Evolutionary conservation across 2,888 invertebrate species (phyloP).

Genomic region (Chrysina gloriosa): DNA sequence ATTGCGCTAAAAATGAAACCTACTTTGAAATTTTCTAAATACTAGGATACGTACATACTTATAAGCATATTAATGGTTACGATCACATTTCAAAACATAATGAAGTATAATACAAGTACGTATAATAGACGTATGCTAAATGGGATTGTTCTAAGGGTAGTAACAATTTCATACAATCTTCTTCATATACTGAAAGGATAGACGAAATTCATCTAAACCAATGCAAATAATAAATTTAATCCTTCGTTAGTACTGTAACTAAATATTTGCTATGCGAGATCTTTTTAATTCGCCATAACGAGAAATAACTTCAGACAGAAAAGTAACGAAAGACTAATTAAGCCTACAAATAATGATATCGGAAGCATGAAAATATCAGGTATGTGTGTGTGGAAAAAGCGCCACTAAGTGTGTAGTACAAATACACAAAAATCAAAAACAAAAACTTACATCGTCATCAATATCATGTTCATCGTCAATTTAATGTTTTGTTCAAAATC

Average conservation of each 20-base stretch:
- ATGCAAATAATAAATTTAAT: conserved; percentile 24
- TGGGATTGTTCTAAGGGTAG: not conserved
- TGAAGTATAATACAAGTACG: not conserved
- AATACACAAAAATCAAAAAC: conserved; percentile 57
- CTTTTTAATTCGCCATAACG: not conserved
- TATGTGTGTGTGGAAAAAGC: conserved; percentile 42
- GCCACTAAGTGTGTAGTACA: conserved; percentile 56
- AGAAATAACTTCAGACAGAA: too few relatives aligned
- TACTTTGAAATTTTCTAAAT: conserved; percentile 4
- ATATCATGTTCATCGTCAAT: conserved; percentile 35
- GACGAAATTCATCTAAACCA: conserved; percentile 7
- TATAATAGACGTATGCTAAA: not conserved
- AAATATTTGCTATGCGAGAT: not conserved
- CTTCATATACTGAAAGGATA: not conserved
- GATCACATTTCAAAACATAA: not conserved
- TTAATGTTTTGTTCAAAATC: conserved; percentile 57
- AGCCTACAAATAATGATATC: conserved; percentile 23
- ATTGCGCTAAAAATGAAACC: conserved; percentile 1
- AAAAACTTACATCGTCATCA: conserved; percentile 59
- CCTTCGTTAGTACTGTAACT: conserved; percentile 7
- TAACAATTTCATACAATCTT: conserved; percentile 1
- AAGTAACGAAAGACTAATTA: conserved; percentile 27
- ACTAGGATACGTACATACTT: conserved; percentile 5
- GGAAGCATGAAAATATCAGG: conserved; percentile 33
- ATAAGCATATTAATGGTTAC: not conserved